A percentile compares a stretch with the other conserved stretches of the same genome.
These are phyloP conservation scores for Megathymus violae DNA, from an alignment of 1,140 invertebrate genomes.

Conservation along the genomic window DNA sequence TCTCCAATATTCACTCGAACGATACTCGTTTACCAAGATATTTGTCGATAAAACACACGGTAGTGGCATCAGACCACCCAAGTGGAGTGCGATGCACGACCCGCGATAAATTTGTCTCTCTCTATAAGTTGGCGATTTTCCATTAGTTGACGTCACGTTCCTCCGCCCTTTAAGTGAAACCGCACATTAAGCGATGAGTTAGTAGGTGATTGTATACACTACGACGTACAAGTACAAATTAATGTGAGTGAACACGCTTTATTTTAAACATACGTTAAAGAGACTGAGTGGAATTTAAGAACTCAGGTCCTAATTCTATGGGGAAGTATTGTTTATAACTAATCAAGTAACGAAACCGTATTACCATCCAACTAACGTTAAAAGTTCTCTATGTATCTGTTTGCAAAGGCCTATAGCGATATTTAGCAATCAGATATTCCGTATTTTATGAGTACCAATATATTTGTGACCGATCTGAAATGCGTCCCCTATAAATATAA, in stretches of 20 bases:
- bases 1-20: too few relatives aligned
- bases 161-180: constrained; percentile 37
- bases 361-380: too few relatives aligned
- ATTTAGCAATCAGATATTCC: too few relatives aligned
- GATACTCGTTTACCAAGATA: too few relatives aligned
- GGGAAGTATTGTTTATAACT: not conserved
- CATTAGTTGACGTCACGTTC: constrained; percentile 43
- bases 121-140: constrained; percentile 40
- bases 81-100: constrained; percentile 38
- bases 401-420: too few relatives aligned
- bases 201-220: constrained; percentile 12
- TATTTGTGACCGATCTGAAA: too few relatives aligned
- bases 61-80: constrained; percentile 27
- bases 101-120: constrained; percentile 38
- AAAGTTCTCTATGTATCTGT: too few relatives aligned
- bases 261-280: too few relatives aligned
- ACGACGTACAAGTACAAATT: not conserved
- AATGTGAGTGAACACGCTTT: not conserved
- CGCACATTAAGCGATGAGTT: constrained; percentile 31
- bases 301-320: too few relatives aligned
- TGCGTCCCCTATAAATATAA: too few relatives aligned
- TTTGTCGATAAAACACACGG: constrained; percentile 10
- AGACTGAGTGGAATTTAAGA: not conserved
- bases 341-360: too few relatives aligned
- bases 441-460: too few relatives aligned